Evolutionary conservation across 2,797 vertebrate species (phyloP).

Genomic region (Emydoidea blandingii): DNA sequence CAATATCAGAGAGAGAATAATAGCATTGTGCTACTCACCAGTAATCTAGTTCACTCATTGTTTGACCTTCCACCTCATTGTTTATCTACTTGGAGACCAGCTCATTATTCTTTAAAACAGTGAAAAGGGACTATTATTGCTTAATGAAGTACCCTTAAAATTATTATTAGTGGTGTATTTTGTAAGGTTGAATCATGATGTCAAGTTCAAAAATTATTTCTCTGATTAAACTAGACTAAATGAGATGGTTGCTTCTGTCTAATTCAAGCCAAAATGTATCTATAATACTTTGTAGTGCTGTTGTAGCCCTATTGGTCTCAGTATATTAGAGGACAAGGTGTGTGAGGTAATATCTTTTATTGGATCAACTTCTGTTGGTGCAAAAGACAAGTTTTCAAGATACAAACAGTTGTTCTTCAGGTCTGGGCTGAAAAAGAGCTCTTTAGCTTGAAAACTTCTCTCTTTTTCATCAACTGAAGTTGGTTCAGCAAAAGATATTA

Average conservation of each 20-base stretch:
- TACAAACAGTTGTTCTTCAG: not conserved
- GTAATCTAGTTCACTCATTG: conserved; percentile 32
- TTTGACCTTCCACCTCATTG: conserved; percentile 42
- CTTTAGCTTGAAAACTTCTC: not conserved
- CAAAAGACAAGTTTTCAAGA: not conserved
- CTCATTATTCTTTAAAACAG: conserved; percentile 60
- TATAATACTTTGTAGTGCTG: conserved; percentile 21
- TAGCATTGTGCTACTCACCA: not conserved
- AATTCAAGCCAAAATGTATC: conserved; percentile 70
- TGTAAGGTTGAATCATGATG: conserved; percentile 68
- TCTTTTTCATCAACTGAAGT: not conserved
- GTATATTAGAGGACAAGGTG: not conserved
- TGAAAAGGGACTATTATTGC: conserved; percentile 60
- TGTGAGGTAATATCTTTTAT: not conserved
- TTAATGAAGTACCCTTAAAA: conserved; percentile 68
- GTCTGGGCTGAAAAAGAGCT: not conserved
- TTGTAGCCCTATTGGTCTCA: not conserved
- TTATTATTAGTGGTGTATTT: conserved; percentile 57
- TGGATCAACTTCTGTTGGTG: not conserved
- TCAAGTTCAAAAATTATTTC: conserved; percentile 66
- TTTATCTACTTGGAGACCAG: conserved; percentile 49
- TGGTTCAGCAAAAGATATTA: not conserved
- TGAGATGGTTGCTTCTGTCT: conserved; percentile 60
- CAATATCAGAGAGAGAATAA: conserved; percentile 31
- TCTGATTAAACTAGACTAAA: conserved; percentile 61